Evolutionary conservation across 1,140 invertebrate species (phyloP), one percentile per base, ranked within the genome.

Genomic region (Oryctes rhinoceros): DNA sequence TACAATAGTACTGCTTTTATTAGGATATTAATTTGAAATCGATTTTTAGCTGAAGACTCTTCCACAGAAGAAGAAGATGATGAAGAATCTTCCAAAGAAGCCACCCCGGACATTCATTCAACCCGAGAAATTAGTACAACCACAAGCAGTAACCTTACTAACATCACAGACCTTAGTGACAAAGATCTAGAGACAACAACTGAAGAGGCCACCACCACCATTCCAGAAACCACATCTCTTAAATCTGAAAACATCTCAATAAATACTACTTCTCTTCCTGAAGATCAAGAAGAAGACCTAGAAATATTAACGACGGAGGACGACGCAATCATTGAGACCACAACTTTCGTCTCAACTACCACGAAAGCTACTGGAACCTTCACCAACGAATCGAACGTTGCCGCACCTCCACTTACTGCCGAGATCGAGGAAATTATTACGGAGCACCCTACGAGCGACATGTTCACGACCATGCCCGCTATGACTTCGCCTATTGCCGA

Each of bases 191-290:
- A n/a, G 67, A 44, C 39, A 4, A n/a, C 13, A 35, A 37, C 76
- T 59, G 74, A 80, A 37, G 79, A 80, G 13, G 35, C 11, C 9
- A 79, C 65, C 20, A 53, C 79, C 62, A 35, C 39, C 39, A 44
- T 44, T 3, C 39, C 7, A 44, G 48, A 47, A 4, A 30, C 74
- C 9, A 49, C 15, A 18, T 53, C 49, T 15, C 49, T 13, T 48
- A 9, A 59, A 59, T n/a, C 18, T n/a, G 53, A 44, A 44, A 44
- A 44, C 9, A 44, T 7, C 0, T 44, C 39, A 5, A 10, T 44
- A 44, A 44, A 7, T 10, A 4, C 5, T 7, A 44, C 39, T 44
- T 44, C 9, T 10, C 39, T 44, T 13, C 53, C 53, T 6, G 7
- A 59, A 4, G 53, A 62, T 62, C 3, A 62, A 62, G 20, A 10